Evolutionary conservation across 2,113 vertebrate species (phyloP).

Genomic region (Beaufortia kweichowensis): DNA sequence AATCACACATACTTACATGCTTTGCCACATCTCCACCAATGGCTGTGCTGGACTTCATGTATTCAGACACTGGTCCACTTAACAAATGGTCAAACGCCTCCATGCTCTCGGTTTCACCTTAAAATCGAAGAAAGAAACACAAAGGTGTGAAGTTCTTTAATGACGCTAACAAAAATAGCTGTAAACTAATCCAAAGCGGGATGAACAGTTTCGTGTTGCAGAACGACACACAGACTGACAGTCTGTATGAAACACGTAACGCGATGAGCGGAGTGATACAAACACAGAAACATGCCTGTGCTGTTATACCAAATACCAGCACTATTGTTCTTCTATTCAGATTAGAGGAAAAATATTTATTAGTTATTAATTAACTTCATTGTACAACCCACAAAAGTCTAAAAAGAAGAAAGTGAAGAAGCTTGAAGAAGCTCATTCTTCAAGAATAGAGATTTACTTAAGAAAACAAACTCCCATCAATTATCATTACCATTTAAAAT

Average conservation of each 20-base stretch:
- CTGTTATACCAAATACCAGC: no score
- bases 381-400: no score
- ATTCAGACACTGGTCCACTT: conserved; percentile 82
- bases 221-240: neutral
- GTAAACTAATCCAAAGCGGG: neutral
- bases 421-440: no score
- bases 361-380: no score
- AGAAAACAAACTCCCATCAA: neutral
- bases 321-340: no score
- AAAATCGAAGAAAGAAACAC: conserved; percentile 28
- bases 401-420: no score
- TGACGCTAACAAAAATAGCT: neutral
- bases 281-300: no score
- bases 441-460: neutral
- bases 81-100: conserved; percentile 88
- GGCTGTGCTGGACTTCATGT: conserved; percentile 82
- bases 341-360: no score
- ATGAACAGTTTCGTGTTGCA: neutral
- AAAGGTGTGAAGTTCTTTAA: neutral
- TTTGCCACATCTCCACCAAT: conserved; percentile 89
- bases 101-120: conserved; percentile 80
- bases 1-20: conserved; percentile 81
- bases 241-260: no score
- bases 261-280: no score
- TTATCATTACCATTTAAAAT: neutral